Conservation (phyloP, 53 echinoderm and acorn worm genomes). For the Henricia sp. region DNA sequence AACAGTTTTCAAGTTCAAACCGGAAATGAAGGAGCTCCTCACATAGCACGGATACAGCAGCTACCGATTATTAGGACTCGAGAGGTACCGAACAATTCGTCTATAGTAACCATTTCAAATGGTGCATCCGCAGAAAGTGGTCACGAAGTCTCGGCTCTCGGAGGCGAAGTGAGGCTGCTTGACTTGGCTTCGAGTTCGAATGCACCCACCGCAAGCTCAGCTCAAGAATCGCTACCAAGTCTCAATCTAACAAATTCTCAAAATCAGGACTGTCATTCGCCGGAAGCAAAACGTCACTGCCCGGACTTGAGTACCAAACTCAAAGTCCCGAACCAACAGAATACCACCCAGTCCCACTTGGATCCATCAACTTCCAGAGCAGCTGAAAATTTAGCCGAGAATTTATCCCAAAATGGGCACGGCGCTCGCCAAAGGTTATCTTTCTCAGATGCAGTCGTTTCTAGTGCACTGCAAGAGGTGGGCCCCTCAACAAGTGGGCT, state of each 20-base stretch:
- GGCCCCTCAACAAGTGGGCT: not conserved
- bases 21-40: not conserved
- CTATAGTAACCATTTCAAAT: not conserved
- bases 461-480: conserved; percentile 36
- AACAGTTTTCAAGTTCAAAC: not conserved
- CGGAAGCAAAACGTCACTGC: conserved; percentile 48
- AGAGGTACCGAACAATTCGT: not conserved
- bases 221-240: not conserved
- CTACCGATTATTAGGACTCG: not conserved
- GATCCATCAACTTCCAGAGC: conserved; percentile 11
- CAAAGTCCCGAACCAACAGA: not conserved
- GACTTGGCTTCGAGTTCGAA: conserved; percentile 6
- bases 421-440: conserved; percentile 9
- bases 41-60: conserved; percentile 35
- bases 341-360: not conserved
- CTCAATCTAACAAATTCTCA: not conserved
- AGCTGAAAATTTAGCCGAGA: not conserved
- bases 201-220: conserved; percentile 27
- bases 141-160: conserved; percentile 2
- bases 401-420: not conserved
- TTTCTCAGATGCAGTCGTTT: conserved; percentile 39
- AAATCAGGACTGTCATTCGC: conserved; percentile 40
- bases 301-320: conserved; percentile 12
- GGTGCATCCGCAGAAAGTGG: not conserved
- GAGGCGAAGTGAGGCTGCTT: not conserved